A percentile compares a stretch with the other conserved stretches of the same genome.
Evolutionary conservation across 2,888 invertebrate species (phyloP).

Genomic region (Nesidiocoris tenuis): DNA sequence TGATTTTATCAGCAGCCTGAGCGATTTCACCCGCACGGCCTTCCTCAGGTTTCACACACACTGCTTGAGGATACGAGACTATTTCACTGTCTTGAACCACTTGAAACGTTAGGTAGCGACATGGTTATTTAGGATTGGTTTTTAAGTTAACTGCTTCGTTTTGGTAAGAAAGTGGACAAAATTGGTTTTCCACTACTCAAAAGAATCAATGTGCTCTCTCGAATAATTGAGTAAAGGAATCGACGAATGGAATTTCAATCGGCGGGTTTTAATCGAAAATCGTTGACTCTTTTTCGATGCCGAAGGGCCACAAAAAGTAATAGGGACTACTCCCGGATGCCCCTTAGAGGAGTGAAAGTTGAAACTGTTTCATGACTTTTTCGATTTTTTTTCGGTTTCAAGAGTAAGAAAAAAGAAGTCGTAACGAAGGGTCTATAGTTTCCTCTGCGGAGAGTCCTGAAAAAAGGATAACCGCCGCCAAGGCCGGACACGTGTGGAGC

Average conservation of each 20-base stretch:
- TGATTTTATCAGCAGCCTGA: no score
- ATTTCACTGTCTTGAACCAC: no score
- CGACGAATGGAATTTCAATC: neutral
- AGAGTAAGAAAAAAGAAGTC: neutral
- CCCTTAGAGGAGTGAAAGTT: neutral
- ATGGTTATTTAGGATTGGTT: no score
- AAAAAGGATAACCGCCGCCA: neutral
- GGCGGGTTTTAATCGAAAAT: neutral
- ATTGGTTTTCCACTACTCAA: neutral
- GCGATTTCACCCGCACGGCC: no score
- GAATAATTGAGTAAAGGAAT: no score
- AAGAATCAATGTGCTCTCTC: neutral
- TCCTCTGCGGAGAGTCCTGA: neutral
- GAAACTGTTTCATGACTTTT: neutral
- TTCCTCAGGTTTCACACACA: no score
- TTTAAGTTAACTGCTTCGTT: no score
- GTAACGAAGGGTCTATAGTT: neutral
- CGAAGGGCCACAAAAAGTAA: neutral
- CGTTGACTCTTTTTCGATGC: neutral
- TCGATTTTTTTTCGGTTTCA: neutral
- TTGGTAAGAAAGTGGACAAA: neutral
- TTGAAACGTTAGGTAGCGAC: no score
- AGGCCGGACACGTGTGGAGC: neutral
- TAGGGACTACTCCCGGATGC: neutral
- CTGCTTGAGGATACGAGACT: no score